phyloP scores from a whole-genome alignment of 1,140 invertebrate species.

The Papilio machaon region DNA sequence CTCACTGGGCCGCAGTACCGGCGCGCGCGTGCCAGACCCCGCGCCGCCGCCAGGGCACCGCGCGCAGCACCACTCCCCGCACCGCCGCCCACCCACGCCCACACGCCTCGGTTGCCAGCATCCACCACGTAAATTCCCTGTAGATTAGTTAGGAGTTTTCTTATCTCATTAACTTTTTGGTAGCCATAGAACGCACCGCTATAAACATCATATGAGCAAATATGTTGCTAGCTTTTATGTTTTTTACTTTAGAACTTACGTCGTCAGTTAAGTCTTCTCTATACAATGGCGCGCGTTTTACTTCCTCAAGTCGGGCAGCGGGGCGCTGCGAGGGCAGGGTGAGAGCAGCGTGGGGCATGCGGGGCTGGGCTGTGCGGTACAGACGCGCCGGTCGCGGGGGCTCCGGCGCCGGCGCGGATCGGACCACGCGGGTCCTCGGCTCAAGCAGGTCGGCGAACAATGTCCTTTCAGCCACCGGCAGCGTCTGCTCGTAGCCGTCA shows the following conservation, averaged over 20 bases:
- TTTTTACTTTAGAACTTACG: constrained; percentile 74
- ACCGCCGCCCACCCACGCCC: constrained; percentile 96
- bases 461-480: constrained; percentile 84
- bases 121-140: constrained; percentile 94
- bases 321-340: constrained; percentile 90
- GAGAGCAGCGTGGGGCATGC: constrained; percentile 87
- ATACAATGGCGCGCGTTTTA: constrained; percentile 92
- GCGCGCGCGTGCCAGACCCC: constrained; percentile 95
- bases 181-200: no score
- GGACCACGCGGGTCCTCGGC: constrained; percentile 84
- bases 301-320: constrained; percentile 92
- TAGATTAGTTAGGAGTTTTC: neutral
- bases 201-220: no score
- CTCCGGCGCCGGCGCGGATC: constrained; percentile 81
- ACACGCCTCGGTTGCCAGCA: constrained; percentile 92
- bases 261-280: constrained; percentile 91
- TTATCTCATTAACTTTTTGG: no score
- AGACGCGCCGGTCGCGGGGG: constrained; percentile 83
- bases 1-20: constrained; percentile 90
- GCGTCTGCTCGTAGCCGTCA: constrained; percentile 91
- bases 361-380: constrained; percentile 73
- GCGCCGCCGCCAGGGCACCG: constrained; percentile 88
- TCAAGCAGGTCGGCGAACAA: constrained; percentile 88
- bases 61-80: constrained; percentile 93
- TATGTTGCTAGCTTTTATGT: no score